Evolutionary conservation across 2,888 invertebrate genomes (phyloP), one percentile per base, ranked within the genome.

Genomic region (Hemithea aestivaria): DNA sequence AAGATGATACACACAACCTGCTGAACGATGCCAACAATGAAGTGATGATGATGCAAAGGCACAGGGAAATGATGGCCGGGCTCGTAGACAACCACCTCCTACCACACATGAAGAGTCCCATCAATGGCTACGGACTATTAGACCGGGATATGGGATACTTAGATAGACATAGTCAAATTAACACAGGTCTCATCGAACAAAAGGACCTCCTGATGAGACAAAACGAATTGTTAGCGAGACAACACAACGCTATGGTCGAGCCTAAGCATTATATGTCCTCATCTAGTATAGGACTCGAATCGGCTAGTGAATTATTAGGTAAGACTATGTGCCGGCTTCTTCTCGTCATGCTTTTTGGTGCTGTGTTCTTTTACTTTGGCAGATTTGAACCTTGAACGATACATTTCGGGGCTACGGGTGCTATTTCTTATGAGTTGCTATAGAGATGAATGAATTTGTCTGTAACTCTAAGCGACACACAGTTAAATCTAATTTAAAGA

Each of bases 221-320:
- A 54, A 81, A 76, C 40, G 84, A 83, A 50, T 58, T 84, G 65
- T 40, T 84, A 51, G 72, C 73, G 23, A 62, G 83, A 40, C 85
- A 78, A 55, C 82, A 80, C 58, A 73, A 62, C 48, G 68, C 55
- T 27, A 68, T 81, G 69, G 67, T 69, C 12, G 82, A 80, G 34
- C 71, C 69, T 24, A 85, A 84, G 61, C 85, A 79, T 56, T 87
- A 74, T 62, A 69, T 83, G 77, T 68, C 77, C 36, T 57, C 72
- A 8, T 66, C 72, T 56, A 81, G 75, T 80, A 77, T 83, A 82
- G 82, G 76, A 56, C 65, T 78, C 26, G 85, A 84, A 31, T 75
- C 81, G 35, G 66, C 74, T 83, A 85, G 76, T 79, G 85, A 87
- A 79, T 66, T 85, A 78, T 81, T 87, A 85, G 85, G 85, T 87